These are phyloP conservation scores for Pipistrellus kuhlii DNA, from an alignment of 2,797 vertebrate species.

Conservation along the genomic window DNA sequence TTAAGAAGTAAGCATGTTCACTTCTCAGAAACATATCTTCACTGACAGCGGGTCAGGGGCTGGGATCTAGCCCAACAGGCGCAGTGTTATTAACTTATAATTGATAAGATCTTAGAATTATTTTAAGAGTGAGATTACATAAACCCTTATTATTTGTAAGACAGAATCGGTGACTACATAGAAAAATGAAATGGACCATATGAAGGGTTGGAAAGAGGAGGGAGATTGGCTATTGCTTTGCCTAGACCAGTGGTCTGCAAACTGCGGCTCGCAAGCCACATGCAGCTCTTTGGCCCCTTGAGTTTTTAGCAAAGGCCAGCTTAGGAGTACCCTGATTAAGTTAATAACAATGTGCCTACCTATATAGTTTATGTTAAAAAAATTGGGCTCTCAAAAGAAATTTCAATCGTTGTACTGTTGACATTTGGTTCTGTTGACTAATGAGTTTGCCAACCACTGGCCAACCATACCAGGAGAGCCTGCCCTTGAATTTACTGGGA, in stretches of 20 bases:
- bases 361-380: too few relatives aligned
- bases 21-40: constrained; percentile 52
- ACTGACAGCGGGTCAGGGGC: constrained; percentile 58
- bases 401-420: too few relatives aligned
- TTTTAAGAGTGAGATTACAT: neutral
- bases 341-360: too few relatives aligned
- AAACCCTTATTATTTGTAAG: constrained; percentile 9
- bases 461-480: neutral
- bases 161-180: neutral
- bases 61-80: constrained; percentile 49
- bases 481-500: neutral
- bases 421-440: too few relatives aligned
- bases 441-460: too few relatives aligned
- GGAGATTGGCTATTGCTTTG: neutral
- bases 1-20: constrained; percentile 18
- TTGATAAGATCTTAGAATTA: neutral
- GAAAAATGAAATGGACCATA: constrained; percentile 6
- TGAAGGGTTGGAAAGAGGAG: neutral
- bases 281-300: too few relatives aligned
- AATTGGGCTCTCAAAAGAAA: too few relatives aligned
- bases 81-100: constrained; percentile 30
- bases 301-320: too few relatives aligned
- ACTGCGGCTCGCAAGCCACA: too few relatives aligned
- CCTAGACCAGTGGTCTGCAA: neutral
- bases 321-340: too few relatives aligned